Percentiles rank a stretch among this genome's conserved stretches.
These are phyloP conservation scores for Mirounga angustirostris DNA, from an alignment of 2,113 vertebrate genomes.

Conservation along the genomic window DNA sequence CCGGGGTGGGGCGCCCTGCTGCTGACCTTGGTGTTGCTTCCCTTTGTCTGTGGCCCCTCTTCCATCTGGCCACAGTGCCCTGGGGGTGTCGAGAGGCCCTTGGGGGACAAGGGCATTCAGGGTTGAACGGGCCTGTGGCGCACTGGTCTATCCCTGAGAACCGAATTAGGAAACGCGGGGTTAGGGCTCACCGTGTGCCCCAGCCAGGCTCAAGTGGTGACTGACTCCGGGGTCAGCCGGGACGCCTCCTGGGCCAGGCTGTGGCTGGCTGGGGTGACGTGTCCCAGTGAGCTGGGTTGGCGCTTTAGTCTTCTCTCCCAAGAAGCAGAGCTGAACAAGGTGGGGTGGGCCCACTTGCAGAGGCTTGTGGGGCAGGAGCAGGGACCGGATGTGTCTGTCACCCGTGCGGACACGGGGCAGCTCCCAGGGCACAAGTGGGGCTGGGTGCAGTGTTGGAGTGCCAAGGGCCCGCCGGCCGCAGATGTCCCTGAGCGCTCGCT, in stretches of 20 bases:
- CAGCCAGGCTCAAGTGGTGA: background rate
- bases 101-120: background rate
- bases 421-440: background rate
- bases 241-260: background rate
- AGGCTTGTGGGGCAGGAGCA: background rate
- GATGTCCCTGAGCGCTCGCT: too few species aligned
- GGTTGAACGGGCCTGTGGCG: background rate
- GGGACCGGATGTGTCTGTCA: background rate
- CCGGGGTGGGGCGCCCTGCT: too few species aligned
- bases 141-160: background rate
- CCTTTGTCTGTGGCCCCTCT: background rate
- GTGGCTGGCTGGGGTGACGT: background rate
- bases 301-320: background rate
- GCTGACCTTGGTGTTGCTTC: background rate
- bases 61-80: background rate
- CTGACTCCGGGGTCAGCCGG: rapidly evolving
- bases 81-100: background rate
- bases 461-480: too few species aligned
- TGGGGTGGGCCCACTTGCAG: rapidly evolving
- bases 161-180: background rate
- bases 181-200: background rate
- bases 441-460: too few species aligned
- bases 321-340: background rate
- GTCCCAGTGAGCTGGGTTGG: background rate
- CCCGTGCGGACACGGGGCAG: background rate